phyloP scores from a whole-genome alignment of 2,888 invertebrate species.

The Cosmia trapezina region DNA sequence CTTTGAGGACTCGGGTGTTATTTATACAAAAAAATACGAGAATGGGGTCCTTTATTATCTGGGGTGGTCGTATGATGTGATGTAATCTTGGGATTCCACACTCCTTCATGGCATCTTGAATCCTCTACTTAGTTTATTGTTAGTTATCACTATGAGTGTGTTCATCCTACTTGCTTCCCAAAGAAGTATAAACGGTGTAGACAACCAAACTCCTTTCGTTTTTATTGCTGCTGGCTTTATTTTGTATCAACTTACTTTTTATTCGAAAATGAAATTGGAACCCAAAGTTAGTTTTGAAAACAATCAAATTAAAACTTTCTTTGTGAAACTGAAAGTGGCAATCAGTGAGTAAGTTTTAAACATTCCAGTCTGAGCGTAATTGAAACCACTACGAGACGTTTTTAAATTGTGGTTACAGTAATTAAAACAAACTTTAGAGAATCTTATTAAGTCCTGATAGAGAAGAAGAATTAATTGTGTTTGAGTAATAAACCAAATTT shows the following conservation, averaged over 20 bases:
- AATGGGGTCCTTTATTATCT: slow-evolving; percentile 51
- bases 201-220: slow-evolving; percentile 40
- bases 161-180: background rate
- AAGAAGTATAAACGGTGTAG: slow-evolving; percentile 7
- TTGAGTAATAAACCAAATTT: background rate
- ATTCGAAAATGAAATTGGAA: slow-evolving; percentile 48
- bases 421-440: slow-evolving; percentile 19
- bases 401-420: slow-evolving; percentile 2
- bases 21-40: slow-evolving; percentile 55
- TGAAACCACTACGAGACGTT: slow-evolving; percentile 16
- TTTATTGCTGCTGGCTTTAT: slow-evolving; percentile 32
- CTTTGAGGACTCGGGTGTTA: slow-evolving; percentile 38
- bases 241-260: slow-evolving; percentile 27
- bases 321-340: slow-evolving; percentile 44
- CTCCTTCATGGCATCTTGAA: slow-evolving; percentile 33
- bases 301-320: slow-evolving; percentile 59
- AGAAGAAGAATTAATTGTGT: background rate
- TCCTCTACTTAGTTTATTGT: slow-evolving; percentile 37
- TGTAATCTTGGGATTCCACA: slow-evolving; percentile 53
- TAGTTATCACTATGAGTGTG: slow-evolving; percentile 18
- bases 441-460: background rate
- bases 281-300: slow-evolving; percentile 44
- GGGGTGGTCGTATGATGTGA: slow-evolving; percentile 37
- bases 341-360: slow-evolving; percentile 40
- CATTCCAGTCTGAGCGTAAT: slow-evolving; percentile 20